Percentiles rank a stretch among this genome's conserved stretches.
These are phyloP conservation scores for Scolopax bukidnonensis DNA, from an alignment of 2,797 vertebrate genomes.

Conservation along the genomic window DNA sequence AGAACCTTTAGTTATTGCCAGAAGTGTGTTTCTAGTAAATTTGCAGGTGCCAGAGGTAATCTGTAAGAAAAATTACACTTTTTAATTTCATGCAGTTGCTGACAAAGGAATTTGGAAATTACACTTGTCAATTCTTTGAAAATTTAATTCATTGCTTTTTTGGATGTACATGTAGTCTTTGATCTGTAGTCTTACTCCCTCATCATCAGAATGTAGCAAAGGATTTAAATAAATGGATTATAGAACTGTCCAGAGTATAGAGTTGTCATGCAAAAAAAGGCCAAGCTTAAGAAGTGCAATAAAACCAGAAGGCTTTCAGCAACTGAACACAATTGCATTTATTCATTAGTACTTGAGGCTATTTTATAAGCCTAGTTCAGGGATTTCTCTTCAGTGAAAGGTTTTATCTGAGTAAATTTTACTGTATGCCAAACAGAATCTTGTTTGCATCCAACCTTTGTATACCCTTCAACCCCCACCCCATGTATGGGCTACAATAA, in stretches of 20 bases:
- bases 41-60: conserved; percentile 31
- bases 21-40: neutral
- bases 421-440: neutral
- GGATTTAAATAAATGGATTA: conserved; percentile 14
- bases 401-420: neutral
- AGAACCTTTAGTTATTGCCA: neutral
- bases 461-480: neutral
- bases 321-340: neutral
- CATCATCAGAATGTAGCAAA: conserved; percentile 1
- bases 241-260: neutral
- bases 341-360: neutral
- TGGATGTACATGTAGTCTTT: neutral
- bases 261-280: neutral
- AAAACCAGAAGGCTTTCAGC: neutral
- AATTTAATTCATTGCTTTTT: neutral
- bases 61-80: conserved; percentile 1
- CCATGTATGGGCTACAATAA: neutral
- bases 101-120: conserved; percentile 10
- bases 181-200: neutral
- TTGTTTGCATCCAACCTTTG: neutral
- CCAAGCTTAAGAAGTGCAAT: neutral
- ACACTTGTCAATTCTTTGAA: neutral
- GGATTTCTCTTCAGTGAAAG: neutral
- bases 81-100: neutral
- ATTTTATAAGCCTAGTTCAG: neutral